Percentiles rank a stretch among this genome's conserved stretches.
phyloP scores from a whole-genome alignment of 1,140 invertebrate genomes.

The Leptopilina boulardi region DNA sequence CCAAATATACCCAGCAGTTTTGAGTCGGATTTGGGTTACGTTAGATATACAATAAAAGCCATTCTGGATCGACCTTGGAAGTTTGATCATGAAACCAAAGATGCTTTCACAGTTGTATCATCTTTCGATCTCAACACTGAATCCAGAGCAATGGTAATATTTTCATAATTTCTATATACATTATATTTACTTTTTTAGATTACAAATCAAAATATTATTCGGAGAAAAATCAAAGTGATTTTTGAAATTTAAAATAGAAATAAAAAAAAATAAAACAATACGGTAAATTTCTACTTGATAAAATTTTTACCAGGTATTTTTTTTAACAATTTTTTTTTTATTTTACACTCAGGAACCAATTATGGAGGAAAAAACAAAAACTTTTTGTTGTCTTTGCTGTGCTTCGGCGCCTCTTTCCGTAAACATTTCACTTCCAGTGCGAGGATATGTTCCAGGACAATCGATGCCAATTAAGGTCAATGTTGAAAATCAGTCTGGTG shows the following conservation, averaged over 20 bases:
- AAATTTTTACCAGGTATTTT: no score
- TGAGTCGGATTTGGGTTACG: slow-evolving; percentile 86
- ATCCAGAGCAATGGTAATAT: slow-evolving; percentile 75
- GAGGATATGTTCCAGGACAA: slow-evolving; percentile 83
- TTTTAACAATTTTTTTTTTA: background rate
- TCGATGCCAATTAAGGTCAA: slow-evolving; percentile 81
- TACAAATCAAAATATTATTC: background rate
- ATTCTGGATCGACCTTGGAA: slow-evolving; percentile 89
- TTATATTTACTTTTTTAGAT: background rate
- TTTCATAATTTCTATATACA: no score
- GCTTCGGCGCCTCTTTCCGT: slow-evolving; percentile 80
- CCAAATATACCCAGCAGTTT: slow-evolving; percentile 85
- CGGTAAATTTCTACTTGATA: no score
- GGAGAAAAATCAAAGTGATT: no score
- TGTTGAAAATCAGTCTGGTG: slow-evolving; percentile 82
- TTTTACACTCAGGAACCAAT: slow-evolving; percentile 77
- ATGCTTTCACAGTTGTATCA: slow-evolving; percentile 88
- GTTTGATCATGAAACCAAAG: slow-evolving; percentile 88
- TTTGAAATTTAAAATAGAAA: no score
- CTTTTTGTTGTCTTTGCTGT: slow-evolving; percentile 85
- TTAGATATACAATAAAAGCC: slow-evolving; percentile 88
- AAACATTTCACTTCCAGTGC: slow-evolving; percentile 79
- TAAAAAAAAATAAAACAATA: no score
- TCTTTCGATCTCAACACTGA: slow-evolving; percentile 88
- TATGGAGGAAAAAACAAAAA: slow-evolving; percentile 81